Evolutionary conservation across 2,888 invertebrate species (phyloP).

Genomic region (Leucophenga maculata): DNA sequence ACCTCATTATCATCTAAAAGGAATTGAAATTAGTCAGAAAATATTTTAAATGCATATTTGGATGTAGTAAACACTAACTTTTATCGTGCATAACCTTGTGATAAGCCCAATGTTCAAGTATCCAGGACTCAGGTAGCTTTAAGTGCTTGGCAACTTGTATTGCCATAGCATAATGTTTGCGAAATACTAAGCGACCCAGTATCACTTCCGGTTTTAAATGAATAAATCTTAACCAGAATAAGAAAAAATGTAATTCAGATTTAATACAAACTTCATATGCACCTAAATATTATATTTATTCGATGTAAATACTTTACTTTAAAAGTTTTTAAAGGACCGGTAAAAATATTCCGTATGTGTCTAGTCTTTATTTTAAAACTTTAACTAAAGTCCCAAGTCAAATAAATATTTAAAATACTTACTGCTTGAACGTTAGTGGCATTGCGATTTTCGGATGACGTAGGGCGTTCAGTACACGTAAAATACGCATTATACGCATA

Average conservation of each 20-base stretch:
- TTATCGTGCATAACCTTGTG: slow-evolving; percentile 82
- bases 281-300: background rate
- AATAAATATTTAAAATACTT: slow-evolving; percentile 69
- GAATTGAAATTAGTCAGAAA: background rate
- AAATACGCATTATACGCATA: slow-evolving; percentile 87
- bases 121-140: slow-evolving; percentile 88
- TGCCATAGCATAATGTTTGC: slow-evolving; percentile 91
- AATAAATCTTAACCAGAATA: slow-evolving; percentile 73
- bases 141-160: slow-evolving; percentile 91
- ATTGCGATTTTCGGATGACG: slow-evolving; percentile 89
- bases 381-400: too few species aligned
- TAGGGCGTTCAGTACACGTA: slow-evolving; percentile 92
- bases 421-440: slow-evolving; percentile 92
- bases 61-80: slow-evolving; percentile 51
- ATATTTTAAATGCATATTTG: background rate
- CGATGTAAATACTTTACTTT: too few species aligned
- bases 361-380: too few species aligned
- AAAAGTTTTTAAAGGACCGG: too few species aligned
- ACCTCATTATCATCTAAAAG: slow-evolving; percentile 84
- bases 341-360: too few species aligned
- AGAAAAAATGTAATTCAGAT: background rate
- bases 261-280: background rate
- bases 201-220: slow-evolving; percentile 83
- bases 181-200: slow-evolving; percentile 88
- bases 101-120: slow-evolving; percentile 96